phyloP scores from a whole-genome alignment of 1,140 invertebrate genomes.

The Zaprionus nigranus region DNA sequence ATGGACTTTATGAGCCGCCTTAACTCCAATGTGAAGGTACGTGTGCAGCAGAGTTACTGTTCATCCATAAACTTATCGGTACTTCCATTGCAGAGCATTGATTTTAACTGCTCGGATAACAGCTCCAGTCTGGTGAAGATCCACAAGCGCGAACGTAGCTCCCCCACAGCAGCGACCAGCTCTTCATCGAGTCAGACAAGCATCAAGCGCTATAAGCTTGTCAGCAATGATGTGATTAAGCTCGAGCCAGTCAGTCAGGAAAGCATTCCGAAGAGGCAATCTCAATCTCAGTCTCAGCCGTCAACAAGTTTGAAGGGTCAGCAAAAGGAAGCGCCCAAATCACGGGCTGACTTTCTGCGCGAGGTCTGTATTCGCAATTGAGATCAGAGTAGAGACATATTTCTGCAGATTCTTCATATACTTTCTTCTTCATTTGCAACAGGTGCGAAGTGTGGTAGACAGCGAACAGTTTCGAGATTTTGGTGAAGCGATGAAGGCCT shows the following conservation, averaged over 20 bases:
- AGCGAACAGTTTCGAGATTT: slow-evolving; percentile 86
- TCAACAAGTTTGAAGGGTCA: neutral
- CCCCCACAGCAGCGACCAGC: slow-evolving; percentile 39
- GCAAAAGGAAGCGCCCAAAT: slow-evolving; percentile 54
- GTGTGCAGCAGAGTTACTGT: too few species aligned
- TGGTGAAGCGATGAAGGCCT: slow-evolving; percentile 86
- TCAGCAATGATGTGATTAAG: slow-evolving; percentile 45
- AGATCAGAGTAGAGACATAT: neutral
- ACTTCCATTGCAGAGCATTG: slow-evolving; percentile 54
- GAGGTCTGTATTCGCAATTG: slow-evolving; percentile 19
- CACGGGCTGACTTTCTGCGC: slow-evolving; percentile 81
- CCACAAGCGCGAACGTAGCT: slow-evolving; percentile 73
- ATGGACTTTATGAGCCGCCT: slow-evolving; percentile 86
- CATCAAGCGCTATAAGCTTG: slow-evolving; percentile 69
- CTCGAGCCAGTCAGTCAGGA: slow-evolving; percentile 29
- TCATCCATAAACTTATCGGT: neutral
- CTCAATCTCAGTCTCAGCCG: neutral
- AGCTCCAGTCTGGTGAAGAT: slow-evolving; percentile 61
- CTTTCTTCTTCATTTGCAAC: neutral
- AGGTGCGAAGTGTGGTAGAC: slow-evolving; percentile 82
- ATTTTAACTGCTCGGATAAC: slow-evolving; percentile 59
- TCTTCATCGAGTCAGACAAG: slow-evolving; percentile 4
- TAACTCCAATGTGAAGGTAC: slow-evolving; percentile 82
- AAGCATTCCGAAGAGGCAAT: neutral
- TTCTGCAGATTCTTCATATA: neutral